Evolutionary conservation across 2,888 invertebrate species (phyloP).

Genomic region (Rotaria socialis): DNA sequence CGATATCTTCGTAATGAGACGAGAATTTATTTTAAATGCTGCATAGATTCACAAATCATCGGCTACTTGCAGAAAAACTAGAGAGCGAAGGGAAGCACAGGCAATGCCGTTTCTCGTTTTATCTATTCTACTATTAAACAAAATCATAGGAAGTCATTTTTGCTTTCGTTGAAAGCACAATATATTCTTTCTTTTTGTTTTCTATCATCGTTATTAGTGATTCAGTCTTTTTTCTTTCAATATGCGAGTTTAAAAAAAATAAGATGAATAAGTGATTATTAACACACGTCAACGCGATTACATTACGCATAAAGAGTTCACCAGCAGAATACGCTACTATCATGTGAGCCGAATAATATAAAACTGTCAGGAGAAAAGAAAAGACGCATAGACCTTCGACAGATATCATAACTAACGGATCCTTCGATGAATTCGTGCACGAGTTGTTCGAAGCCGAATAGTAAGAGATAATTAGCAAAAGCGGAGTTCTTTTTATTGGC

Average conservation of each 20-base stretch:
- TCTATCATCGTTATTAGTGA: background rate
- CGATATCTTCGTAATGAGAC: background rate
- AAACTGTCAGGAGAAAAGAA: background rate
- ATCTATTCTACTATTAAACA: background rate
- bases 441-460: background rate
- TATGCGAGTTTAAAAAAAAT: background rate
- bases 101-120: background rate
- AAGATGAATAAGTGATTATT: constrained; percentile 21
- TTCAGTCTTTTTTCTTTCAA: background rate
- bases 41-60: background rate
- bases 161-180: background rate
- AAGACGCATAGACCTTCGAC: background rate
- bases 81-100: background rate
- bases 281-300: background rate
- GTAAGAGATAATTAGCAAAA: background rate
- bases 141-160: background rate
- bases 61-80: background rate
- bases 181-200: background rate
- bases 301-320: background rate
- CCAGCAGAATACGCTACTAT: background rate
- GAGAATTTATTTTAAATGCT: background rate
- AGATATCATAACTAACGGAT: background rate
- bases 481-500: too few species aligned
- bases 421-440: background rate
- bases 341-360: background rate